Evolutionary conservation across 1,140 invertebrate genomes (phyloP), one percentile per base, ranked within the genome.

Genomic region (Drosophila pseudoananassae): DNA sequence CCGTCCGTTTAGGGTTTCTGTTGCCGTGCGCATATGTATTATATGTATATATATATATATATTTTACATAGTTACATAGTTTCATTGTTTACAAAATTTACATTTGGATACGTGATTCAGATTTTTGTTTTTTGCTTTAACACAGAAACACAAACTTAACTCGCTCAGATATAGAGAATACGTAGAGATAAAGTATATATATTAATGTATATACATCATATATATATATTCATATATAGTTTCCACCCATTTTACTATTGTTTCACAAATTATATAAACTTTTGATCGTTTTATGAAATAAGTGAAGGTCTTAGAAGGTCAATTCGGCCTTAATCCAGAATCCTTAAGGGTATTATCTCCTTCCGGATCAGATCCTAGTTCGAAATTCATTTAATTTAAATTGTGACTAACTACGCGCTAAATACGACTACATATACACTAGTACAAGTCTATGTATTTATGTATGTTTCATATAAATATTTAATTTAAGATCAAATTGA

Each of bases 321-420:
- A n/a, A n/a, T n/a, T n/a, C 31, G 6, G 29, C 8, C 29, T 9
- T 3, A 10, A 9, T 9, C 33, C 10, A 36, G 10, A 36, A 49
- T 38, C 33, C 31, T 3, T 20, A 20, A 20, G 20, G 20, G 20
- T 36, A 33, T 56, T 36, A 33, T 56, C 45, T 58, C 7, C 52
- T 53, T 14, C 4, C 33, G 23, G 55, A 38, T 47, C 40, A 51
- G 49, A 54, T 55, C 23, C 52, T 69, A 53, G 50, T 60, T 69
- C 45, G 54, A 76, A 84, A 84, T 88, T 83, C 55, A 75, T 82
- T 88, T 83, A 79, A 83, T 82, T 88, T 83, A 79, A 88, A 88
- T 88, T 88, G 83, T 88, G 83, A 88, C 83, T 88, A 88, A 88
- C 83, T 88, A 88, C 83, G 57, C 59, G 47, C 83, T 88, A 88